Evolutionary conservation across 2,797 vertebrate species (phyloP).

Genomic region (Crocodylus rhombifer): DNA sequence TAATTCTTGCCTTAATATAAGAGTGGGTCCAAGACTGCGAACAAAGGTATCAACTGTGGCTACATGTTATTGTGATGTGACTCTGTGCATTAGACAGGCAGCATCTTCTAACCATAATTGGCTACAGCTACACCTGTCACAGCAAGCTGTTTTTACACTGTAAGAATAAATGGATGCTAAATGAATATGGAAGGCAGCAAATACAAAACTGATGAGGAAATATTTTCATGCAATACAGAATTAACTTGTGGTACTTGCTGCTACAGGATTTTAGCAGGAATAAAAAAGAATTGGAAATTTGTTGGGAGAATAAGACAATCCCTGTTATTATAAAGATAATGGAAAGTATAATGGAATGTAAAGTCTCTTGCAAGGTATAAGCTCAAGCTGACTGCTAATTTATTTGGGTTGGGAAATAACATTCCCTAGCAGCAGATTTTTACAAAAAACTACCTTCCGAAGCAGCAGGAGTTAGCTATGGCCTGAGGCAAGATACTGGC

Average conservation of each 20-base stretch:
- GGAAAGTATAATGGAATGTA: not conserved
- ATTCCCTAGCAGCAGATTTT: not conserved
- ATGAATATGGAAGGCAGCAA: no score
- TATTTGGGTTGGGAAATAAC: not conserved
- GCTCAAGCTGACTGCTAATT: not conserved
- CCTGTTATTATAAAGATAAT: not conserved
- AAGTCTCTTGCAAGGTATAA: not conserved
- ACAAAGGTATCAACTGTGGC: no score
- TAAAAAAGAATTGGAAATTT: not conserved
- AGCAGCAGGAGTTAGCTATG: not conserved
- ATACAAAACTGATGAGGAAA: not conserved
- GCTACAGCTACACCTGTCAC: no score
- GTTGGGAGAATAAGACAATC: not conserved
- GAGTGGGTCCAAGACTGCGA: not conserved
- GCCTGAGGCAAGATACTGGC: not conserved
- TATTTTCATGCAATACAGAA: not conserved
- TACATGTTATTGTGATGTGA: not conserved
- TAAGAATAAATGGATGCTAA: no score
- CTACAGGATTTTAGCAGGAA: not conserved
- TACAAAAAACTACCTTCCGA: not conserved
- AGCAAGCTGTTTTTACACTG: no score
- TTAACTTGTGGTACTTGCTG: not conserved
- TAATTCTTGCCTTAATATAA: not conserved
- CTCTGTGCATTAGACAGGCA: not conserved
- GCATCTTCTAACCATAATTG: no score